Percentiles rank a stretch among this genome's conserved stretches.
Evolutionary conservation across 2,797 vertebrate genomes (phyloP).

Genomic region (Phoeniculus purpureus): DNA sequence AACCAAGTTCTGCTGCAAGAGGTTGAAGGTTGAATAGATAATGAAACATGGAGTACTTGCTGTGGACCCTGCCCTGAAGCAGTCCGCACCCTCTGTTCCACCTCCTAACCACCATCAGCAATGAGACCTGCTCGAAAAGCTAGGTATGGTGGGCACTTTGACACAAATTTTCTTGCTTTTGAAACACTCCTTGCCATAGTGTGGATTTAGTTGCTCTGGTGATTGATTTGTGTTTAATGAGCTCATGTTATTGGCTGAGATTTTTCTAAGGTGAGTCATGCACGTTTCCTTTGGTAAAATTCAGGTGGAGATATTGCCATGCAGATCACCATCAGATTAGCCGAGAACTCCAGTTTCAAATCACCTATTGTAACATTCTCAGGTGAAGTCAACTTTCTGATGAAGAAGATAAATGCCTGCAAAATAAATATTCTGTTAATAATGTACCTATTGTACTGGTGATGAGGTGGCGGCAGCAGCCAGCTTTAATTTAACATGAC

Average conservation of each 20-base stretch:
- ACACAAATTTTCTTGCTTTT: slow-evolving; percentile 20
- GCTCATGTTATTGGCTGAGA: slow-evolving; percentile 66
- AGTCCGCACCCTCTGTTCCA: background rate
- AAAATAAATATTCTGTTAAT: slow-evolving; percentile 61
- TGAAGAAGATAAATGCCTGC: slow-evolving; percentile 61
- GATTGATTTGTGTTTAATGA: slow-evolving; percentile 64
- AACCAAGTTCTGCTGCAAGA: background rate
- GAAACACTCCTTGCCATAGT: background rate
- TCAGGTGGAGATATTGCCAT: slow-evolving; percentile 51
- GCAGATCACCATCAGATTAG: slow-evolving; percentile 57
- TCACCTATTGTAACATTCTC: slow-evolving; percentile 48
- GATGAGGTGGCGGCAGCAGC: slow-evolving; percentile 4
- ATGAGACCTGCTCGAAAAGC: background rate
- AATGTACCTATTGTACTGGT: slow-evolving; percentile 55
- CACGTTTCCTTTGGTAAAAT: slow-evolving; percentile 39
- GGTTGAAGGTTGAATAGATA: rapidly evolving
- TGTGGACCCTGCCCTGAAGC: background rate
- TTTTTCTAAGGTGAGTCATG: slow-evolving; percentile 63
- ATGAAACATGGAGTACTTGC: rapidly evolving
- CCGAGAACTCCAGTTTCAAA: slow-evolving; percentile 18
- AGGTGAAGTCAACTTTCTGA: slow-evolving; percentile 63
- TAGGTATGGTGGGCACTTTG: slow-evolving; percentile 20
- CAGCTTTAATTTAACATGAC: slow-evolving; percentile 68
- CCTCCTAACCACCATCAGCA: background rate
- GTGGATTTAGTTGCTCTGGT: slow-evolving; percentile 45